phyloP scores from a whole-genome alignment of 2,113 vertebrate genomes.

The Calyptomena viridis region DNA sequence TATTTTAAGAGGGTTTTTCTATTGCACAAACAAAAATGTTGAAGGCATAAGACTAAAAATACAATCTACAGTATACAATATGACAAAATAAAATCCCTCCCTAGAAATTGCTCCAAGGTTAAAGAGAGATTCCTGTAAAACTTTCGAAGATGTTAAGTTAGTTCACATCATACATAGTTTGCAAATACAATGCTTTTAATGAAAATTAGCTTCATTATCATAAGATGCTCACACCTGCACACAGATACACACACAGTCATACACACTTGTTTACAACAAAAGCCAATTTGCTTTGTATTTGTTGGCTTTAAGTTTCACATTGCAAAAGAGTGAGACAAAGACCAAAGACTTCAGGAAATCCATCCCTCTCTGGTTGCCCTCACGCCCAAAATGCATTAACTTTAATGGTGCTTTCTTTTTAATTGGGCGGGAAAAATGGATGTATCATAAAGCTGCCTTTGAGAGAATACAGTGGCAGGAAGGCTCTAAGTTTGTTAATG shows the following conservation, averaged over 20 bases:
- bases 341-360: constrained; percentile 67
- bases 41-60: background rate
- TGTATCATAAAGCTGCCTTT: background rate
- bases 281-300: background rate
- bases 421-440: background rate
- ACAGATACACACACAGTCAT: background rate
- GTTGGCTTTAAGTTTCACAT: constrained; percentile 33
- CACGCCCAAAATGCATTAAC: background rate
- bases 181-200: background rate
- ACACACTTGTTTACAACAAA: background rate
- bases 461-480: background rate
- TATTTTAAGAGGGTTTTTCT: background rate
- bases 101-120: background rate
- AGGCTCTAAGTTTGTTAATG: background rate
- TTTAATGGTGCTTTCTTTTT: constrained; percentile 24
- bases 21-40: background rate
- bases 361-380: background rate
- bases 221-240: background rate
- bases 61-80: background rate
- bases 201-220: constrained; percentile 3
- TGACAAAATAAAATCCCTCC: background rate
- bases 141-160: background rate
- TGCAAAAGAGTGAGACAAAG: constrained; percentile 15
- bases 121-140: background rate
- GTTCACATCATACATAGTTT: background rate